Evolutionary conservation across 1,140 invertebrate species (phyloP).

Genomic region (Planococcus citri): DNA sequence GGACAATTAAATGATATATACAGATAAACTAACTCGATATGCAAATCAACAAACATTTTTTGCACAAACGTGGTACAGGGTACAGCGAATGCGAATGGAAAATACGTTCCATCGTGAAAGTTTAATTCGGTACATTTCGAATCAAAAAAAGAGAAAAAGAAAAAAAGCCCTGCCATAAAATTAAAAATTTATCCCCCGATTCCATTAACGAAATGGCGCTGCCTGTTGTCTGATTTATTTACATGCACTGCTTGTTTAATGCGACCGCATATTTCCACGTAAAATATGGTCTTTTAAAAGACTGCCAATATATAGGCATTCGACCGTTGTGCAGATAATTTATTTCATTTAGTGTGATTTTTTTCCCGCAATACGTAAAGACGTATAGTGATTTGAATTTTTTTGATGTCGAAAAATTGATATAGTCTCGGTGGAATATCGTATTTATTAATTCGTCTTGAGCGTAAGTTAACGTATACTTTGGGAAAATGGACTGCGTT

Average conservation of each 20-base stretch:
- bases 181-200: slow-evolving; percentile 14
- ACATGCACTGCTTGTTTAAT: not conserved
- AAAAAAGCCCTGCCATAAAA: not conserved
- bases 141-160: not conserved
- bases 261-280: slow-evolving; percentile 13
- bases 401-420: too few relatives aligned
- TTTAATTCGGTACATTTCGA: not conserved
- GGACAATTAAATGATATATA: not conserved
- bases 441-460: too few relatives aligned
- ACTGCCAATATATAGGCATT: not conserved
- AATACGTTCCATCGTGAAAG: not conserved
- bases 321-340: not conserved
- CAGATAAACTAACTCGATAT: not conserved
- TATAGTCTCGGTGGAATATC: too few relatives aligned
- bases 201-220: slow-evolving; percentile 15
- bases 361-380: too few relatives aligned
- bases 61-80: not conserved
- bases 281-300: slow-evolving; percentile 10
- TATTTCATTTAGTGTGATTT: slow-evolving; percentile 1
- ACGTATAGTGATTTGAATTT: too few relatives aligned
- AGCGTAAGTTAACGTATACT: too few relatives aligned
- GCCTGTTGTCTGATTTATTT: slow-evolving; percentile 14
- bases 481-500: too few relatives aligned
- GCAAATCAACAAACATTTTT: slow-evolving; percentile 7
- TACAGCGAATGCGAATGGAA: not conserved